phyloP scores from a whole-genome alignment of 1,140 invertebrate species.

The Conus betulinus region DNA sequence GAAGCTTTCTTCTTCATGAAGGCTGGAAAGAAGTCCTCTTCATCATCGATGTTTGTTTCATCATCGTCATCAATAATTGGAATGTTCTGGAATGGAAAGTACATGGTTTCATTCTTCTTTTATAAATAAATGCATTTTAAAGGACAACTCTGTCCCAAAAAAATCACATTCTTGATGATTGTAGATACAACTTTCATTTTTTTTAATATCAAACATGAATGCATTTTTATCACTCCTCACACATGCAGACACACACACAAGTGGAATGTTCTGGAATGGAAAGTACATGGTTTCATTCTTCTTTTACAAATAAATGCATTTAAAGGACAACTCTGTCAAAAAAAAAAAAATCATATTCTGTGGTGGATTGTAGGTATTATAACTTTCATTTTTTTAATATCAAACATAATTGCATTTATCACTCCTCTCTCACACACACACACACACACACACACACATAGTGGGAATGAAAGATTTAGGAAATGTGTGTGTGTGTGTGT shows the following conservation, averaged over 20 bases:
- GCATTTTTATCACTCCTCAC: background rate
- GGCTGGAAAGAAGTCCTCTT: constrained; percentile 61
- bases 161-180: no score
- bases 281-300: no score
- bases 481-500: no score
- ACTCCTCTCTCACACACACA: background rate
- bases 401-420: background rate
- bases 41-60: constrained; percentile 60
- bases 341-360: no score
- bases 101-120: background rate
- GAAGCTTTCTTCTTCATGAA: constrained; percentile 42
- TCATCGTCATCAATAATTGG: constrained; percentile 62
- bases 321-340: background rate
- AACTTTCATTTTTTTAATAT: no score
- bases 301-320: no score
- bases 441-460: constrained; percentile 3
- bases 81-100: constrained; percentile 54
- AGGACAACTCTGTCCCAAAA: background rate
- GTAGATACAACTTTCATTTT: no score
- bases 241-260: background rate
- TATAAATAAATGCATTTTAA: background rate
- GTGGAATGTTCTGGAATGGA: no score
- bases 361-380: no score
- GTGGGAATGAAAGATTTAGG: no score
- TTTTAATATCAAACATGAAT: background rate